Evolutionary conservation across 2,797 vertebrate genomes (phyloP).

Genomic region (Perodicticus potto): DNA sequence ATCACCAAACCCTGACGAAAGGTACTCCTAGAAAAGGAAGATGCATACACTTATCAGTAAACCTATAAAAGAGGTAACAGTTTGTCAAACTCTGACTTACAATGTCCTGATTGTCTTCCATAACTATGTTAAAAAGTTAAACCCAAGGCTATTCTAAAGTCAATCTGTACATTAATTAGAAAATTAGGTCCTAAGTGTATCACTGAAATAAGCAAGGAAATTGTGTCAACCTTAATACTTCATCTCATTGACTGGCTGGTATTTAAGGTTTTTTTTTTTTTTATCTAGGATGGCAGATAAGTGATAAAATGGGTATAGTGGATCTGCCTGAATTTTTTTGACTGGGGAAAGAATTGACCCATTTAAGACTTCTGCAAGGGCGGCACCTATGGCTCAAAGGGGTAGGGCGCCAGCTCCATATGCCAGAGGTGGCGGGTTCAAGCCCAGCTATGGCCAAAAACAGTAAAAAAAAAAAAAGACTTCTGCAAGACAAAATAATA

Average conservation of each 20-base stretch:
- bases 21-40: constrained; percentile 89
- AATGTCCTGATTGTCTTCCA: constrained; percentile 55
- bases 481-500: constrained; percentile 21
- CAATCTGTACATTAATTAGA: constrained; percentile 21
- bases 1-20: constrained; percentile 96
- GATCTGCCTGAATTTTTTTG: constrained; percentile 29
- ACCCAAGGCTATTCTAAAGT: constrained; percentile 39
- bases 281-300: constrained; percentile 31
- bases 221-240: background rate
- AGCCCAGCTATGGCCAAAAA: too few relatives aligned
- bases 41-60: constrained; percentile 32
- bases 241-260: background rate
- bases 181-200: background rate
- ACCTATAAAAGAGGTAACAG: constrained; percentile 32
- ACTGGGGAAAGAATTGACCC: constrained; percentile 53
- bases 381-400: too few relatives aligned
- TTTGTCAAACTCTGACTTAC: constrained; percentile 46
- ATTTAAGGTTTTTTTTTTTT: constrained; percentile 41
- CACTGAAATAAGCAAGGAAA: background rate
- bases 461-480: too few relatives aligned
- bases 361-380: constrained; percentile 42
- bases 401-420: too few relatives aligned
- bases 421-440: too few relatives aligned
- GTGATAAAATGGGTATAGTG: background rate
- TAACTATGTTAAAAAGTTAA: constrained; percentile 51